phyloP scores from a whole-genome alignment of 2,888 invertebrate genomes.

The Patella ulyssiponensis region DNA sequence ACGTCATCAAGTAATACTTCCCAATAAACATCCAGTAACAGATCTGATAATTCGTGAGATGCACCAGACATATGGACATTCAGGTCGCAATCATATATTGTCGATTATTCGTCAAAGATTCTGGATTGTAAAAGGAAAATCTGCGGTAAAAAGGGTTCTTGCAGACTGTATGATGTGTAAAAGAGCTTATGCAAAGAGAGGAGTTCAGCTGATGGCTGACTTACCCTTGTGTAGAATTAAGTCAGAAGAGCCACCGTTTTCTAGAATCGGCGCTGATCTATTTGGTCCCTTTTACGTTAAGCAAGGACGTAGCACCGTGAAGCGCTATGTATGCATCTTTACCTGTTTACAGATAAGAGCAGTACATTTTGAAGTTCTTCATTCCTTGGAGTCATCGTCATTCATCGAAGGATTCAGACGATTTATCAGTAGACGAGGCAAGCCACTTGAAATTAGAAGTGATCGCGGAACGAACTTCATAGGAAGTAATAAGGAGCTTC shows the following conservation, averaged over 20 bases:
- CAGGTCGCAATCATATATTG: slow-evolving; percentile 14
- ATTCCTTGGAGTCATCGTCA: slow-evolving; percentile 14
- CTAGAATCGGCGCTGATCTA: slow-evolving; percentile 26
- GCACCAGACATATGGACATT: slow-evolving; percentile 5
- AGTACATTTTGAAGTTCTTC: slow-evolving; percentile 30
- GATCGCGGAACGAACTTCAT: not conserved
- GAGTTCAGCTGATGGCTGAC: slow-evolving; percentile 5
- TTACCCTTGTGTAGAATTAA: not conserved
- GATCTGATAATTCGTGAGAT: slow-evolving; percentile 4
- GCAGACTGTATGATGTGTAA: slow-evolving; percentile 8
- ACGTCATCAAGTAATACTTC: slow-evolving; percentile 14
- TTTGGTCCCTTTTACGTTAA: slow-evolving; percentile 32
- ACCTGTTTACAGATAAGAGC: slow-evolving; percentile 29
- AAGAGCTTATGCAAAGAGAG: not conserved
- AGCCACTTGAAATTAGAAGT: not conserved
- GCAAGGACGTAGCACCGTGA: slow-evolving; percentile 19
- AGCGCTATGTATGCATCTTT: slow-evolving; percentile 33
- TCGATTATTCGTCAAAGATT: not conserved
- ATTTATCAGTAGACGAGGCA: not conserved
- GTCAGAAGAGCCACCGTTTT: slow-evolving; percentile 22
- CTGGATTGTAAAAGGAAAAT: slow-evolving; percentile 14
- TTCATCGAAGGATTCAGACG: not conserved
- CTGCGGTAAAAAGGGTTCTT: not conserved
- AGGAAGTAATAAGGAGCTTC: not conserved
- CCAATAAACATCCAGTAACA: slow-evolving; percentile 4